phyloP scores from a whole-genome alignment of 2,797 vertebrate genomes.

The Distichodus sexfasciatus region DNA sequence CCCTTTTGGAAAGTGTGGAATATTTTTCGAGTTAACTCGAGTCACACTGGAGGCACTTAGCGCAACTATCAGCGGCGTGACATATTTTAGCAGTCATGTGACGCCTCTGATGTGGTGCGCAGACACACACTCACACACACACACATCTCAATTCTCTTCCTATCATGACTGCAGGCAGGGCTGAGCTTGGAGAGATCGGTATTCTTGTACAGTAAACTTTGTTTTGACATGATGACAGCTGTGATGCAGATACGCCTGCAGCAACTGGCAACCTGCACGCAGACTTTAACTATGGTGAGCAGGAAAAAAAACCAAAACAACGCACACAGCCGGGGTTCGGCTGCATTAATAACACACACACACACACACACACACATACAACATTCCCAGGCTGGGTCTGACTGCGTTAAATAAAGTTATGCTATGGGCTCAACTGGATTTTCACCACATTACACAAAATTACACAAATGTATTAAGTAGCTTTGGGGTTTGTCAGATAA shows the following conservation, averaged over 20 bases:
- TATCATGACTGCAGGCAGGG: slow-evolving; percentile 49
- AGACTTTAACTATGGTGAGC: slow-evolving; percentile 24
- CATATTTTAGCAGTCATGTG: slow-evolving; percentile 30
- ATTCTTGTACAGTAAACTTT: slow-evolving; percentile 51
- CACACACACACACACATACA: too few relatives aligned
- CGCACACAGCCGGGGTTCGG: not conserved
- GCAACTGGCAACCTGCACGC: slow-evolving; percentile 30
- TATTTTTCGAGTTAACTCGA: slow-evolving; percentile 33
- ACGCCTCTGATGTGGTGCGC: slow-evolving; percentile 17
- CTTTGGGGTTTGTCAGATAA: too few relatives aligned
- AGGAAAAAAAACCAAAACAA: slow-evolving; percentile 36
- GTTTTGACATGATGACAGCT: slow-evolving; percentile 57
- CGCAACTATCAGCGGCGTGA: slow-evolving; percentile 26
- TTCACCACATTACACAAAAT: too few relatives aligned
- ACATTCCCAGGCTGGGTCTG: too few relatives aligned
- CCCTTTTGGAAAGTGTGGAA: slow-evolving; percentile 35
- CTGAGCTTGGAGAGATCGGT: slow-evolving; percentile 42
- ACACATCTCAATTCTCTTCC: slow-evolving; percentile 41
- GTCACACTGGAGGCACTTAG: slow-evolving; percentile 30
- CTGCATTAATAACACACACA: too few relatives aligned
- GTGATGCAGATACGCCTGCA: slow-evolving; percentile 50
- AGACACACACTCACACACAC: not conserved
- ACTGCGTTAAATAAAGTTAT: too few relatives aligned
- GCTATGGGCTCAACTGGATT: too few relatives aligned
- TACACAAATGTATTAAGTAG: too few relatives aligned